Percentiles rank a stretch among this genome's conserved stretches.
These are phyloP conservation scores for Acestrorhynchus altus DNA, from an alignment of 2,797 vertebrate genomes.

Conservation along the genomic window DNA sequence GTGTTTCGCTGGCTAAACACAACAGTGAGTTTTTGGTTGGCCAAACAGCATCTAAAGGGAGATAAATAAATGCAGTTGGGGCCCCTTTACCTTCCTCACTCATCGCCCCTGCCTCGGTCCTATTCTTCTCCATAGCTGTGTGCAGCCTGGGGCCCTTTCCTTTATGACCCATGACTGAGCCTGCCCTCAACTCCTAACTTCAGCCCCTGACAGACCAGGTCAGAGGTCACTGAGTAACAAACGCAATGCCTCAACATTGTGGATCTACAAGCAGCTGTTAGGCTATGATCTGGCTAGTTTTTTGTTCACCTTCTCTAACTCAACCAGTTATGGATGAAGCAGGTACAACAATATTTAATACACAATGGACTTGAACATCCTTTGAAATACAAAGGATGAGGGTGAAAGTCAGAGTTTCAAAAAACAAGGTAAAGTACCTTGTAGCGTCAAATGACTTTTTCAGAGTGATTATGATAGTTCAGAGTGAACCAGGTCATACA, in stretches of 20 bases:
- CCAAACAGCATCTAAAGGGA: constrained; percentile 35
- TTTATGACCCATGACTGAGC: constrained; percentile 82
- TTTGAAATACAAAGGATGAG: neutral
- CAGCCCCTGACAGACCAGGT: constrained; percentile 77
- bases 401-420: neutral
- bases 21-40: constrained; percentile 5
- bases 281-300: constrained; percentile 8
- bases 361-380: neutral
- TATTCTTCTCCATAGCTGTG: constrained; percentile 70
- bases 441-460: neutral
- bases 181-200: constrained; percentile 56
- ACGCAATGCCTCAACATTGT: constrained; percentile 66
- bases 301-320: neutral
- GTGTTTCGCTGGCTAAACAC: neutral
- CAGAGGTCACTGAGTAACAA: constrained; percentile 81
- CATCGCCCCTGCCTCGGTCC: constrained; percentile 51
- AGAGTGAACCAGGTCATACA: neutral
- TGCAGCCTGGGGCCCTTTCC: constrained; percentile 73
- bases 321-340: neutral
- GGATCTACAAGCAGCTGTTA: constrained; percentile 24
- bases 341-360: neutral
- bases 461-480: neutral
- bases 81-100: constrained; percentile 59
- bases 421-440: neutral
- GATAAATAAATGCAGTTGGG: constrained; percentile 33